Percentiles rank a stretch among this genome's conserved stretches.
Conservation (phyloP, 2,113 vertebrate genomes). For the Psammodynastes pulverulentus region DNA sequence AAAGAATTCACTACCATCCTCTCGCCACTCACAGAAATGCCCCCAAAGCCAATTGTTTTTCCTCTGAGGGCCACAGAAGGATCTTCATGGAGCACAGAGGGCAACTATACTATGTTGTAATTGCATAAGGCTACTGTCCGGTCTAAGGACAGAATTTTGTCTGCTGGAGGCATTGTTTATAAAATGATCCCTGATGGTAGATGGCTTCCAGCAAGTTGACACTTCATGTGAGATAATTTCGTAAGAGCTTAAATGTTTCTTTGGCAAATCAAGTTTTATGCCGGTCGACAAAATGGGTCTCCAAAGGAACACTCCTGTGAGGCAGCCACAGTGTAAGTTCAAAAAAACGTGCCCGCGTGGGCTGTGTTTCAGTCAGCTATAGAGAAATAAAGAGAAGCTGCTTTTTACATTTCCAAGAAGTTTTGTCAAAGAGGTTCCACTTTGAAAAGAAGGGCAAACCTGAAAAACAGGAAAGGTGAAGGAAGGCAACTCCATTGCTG, state of each 20-base stretch:
- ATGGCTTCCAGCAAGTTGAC: neutral
- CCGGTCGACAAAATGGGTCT: neutral
- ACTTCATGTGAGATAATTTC: neutral
- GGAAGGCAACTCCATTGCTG: conserved; percentile 20
- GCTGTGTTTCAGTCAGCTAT: conserved; percentile 32
- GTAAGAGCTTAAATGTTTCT: neutral
- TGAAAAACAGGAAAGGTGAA: conserved; percentile 28
- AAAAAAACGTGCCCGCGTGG: neutral
- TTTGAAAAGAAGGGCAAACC: conserved; percentile 29
- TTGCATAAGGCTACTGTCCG: neutral
- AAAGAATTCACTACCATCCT: neutral
- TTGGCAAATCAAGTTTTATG: neutral
- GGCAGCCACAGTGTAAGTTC: neutral
- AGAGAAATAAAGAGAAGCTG: conserved; percentile 16
- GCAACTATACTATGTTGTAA: neutral
- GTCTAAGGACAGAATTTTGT: neutral
- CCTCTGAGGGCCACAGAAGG: neutral
- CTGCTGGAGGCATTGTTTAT: neutral
- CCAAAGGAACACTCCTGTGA: neutral
- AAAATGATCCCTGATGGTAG: no score
- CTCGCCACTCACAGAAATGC: neutral
- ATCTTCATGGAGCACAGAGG: neutral
- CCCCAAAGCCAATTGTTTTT: neutral
- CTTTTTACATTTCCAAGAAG: conserved; percentile 37
- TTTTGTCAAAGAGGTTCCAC: conserved; percentile 28